A percentile compares a stretch with the other conserved stretches of the same genome.
phyloP scores from a whole-genome alignment of 2,888 invertebrate genomes.

The Ganaspis brasiliensis region DNA sequence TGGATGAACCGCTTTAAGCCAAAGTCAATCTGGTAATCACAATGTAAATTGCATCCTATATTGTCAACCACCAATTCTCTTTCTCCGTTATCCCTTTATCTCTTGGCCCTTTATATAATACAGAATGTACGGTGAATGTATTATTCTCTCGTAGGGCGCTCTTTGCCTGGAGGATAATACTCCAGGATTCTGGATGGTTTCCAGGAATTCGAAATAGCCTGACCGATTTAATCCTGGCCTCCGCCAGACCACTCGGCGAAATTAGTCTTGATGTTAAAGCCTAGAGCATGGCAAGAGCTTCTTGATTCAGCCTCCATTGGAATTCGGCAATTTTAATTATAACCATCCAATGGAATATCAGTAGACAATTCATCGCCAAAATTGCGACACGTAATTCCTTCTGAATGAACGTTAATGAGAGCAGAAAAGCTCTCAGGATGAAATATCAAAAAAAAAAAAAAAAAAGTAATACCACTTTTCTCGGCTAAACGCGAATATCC shows the following conservation, averaged over 20 bases:
- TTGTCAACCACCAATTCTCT: conserved; percentile 51
- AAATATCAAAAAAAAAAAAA: neutral
- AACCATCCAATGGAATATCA: neutral
- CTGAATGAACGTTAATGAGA: too few relatives aligned
- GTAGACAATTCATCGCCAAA: neutral
- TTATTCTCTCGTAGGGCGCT: conserved; percentile 36
- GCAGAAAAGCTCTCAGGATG: neutral
- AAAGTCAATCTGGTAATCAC: conserved; percentile 59
- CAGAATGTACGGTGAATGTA: conserved; percentile 8
- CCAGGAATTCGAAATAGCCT: conserved; percentile 39
- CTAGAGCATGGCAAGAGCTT: conserved; percentile 5
- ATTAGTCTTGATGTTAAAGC: conserved; percentile 36
- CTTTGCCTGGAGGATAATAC: conserved; percentile 29
- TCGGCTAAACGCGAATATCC: neutral
- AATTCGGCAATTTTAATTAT: conserved; percentile 33
- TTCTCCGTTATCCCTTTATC: conserved; percentile 27
- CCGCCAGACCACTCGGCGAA: conserved; percentile 35
- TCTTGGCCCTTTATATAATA: conserved; percentile 11
- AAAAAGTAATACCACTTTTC: neutral
- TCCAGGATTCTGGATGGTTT: conserved; percentile 35
- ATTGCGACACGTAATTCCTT: neutral
- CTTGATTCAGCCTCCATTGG: conserved; percentile 14
- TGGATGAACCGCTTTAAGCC: neutral
- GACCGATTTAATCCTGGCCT: conserved; percentile 32
- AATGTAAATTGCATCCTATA: conserved; percentile 58